Conservation (phyloP, 2,888 invertebrate genomes). For the Rotaria socialis region DNA sequence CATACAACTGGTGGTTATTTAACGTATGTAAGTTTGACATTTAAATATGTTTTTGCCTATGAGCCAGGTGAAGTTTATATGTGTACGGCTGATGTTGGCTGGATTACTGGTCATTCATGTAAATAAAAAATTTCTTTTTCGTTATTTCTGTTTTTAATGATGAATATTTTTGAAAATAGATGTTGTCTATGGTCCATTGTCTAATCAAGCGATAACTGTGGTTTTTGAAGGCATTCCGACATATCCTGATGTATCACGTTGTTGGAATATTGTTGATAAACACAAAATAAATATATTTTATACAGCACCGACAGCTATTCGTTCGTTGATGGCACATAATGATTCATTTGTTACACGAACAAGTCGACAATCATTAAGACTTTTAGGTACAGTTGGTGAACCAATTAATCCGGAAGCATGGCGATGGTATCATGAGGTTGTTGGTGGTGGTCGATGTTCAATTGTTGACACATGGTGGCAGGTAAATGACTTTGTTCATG, state of each 20-base stretch:
- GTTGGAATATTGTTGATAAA: conserved; percentile 43
- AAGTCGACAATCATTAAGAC: conserved; percentile 55
- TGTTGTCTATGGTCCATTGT: conserved; percentile 43
- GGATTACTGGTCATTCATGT: conserved; percentile 46
- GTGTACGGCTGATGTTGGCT: conserved; percentile 45
- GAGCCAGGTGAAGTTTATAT: conserved; percentile 42
- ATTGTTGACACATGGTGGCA: conserved; percentile 99
- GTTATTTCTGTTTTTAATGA: conserved; percentile 39
- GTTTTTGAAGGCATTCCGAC: conserved; percentile 90
- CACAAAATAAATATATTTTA: conserved; percentile 42
- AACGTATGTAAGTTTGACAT: conserved; percentile 37
- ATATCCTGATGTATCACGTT: conserved; percentile 69
- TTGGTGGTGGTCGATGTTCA: conserved; percentile 64
- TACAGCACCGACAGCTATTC: conserved; percentile 45
- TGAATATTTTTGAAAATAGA: conserved; percentile 54
- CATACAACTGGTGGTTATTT: conserved; percentile 45
- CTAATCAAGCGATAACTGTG: conserved; percentile 44
- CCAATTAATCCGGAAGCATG: conserved; percentile 98
- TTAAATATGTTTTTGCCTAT: conserved; percentile 42
- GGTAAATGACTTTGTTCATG: conserved; percentile 51
- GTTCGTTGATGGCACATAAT: conserved; percentile 41
- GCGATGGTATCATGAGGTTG: conserved; percentile 78
- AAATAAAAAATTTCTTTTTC: not conserved
- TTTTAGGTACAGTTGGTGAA: conserved; percentile 94
- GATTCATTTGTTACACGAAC: conserved; percentile 63